Evolutionary conservation across 1,140 invertebrate species (phyloP).

Genomic region (Anadara kagoshimensis): DNA sequence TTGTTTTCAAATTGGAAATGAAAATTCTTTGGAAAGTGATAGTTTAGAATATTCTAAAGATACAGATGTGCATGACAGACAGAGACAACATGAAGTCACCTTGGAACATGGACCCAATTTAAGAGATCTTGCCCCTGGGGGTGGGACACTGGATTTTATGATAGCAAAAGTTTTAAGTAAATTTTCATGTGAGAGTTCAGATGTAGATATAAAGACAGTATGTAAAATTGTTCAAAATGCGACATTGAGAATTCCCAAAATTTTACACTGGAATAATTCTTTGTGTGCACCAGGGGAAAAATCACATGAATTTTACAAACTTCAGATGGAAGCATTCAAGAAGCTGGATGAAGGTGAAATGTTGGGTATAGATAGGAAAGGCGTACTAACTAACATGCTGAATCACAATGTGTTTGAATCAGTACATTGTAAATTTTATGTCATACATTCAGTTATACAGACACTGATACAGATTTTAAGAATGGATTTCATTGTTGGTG

Average conservation of each 20-base stretch:
- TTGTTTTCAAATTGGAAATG: background rate
- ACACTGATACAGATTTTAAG: background rate
- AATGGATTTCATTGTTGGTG: slow-evolving; percentile 4
- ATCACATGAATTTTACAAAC: background rate
- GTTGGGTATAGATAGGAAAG: slow-evolving; percentile 5
- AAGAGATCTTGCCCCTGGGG: background rate
- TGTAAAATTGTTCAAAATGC: slow-evolving; percentile 1
- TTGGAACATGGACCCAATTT: background rate
- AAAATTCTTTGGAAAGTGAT: background rate
- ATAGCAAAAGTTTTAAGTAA: background rate
- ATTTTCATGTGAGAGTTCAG: background rate
- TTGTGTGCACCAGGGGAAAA: background rate
- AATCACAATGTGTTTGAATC: background rate
- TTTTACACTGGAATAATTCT: slow-evolving; percentile 8
- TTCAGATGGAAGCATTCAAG: background rate
- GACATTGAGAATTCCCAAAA: background rate
- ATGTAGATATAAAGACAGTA: background rate
- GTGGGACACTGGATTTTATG: slow-evolving; percentile 9
- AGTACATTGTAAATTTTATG: slow-evolving; percentile 1
- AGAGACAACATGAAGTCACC: background rate
- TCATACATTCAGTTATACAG: slow-evolving; percentile 1
- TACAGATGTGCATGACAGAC: too few species aligned
- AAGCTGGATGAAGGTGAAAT: background rate
- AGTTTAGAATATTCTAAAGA: too few species aligned
- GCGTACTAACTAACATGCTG: background rate